Evolutionary conservation across 1,140 invertebrate species (phyloP), one percentile per base, ranked within the genome.

Genomic region (Oncopeltus fasciatus): DNA sequence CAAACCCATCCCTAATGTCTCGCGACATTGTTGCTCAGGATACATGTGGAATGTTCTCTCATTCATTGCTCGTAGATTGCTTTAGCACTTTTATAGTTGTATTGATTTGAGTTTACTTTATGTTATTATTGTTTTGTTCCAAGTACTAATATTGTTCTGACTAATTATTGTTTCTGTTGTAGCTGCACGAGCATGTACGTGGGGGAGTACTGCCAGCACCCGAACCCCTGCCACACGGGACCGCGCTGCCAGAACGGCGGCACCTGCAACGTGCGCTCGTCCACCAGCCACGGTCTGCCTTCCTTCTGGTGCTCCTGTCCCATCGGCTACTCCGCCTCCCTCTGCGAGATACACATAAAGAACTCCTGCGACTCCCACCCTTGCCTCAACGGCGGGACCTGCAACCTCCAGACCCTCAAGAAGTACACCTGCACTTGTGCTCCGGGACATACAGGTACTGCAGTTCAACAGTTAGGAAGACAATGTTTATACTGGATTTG

Each of bases 171-270:
- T 57, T 31, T 76, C 75, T 75, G 75, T 88, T 81, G 59, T 85
- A 96, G 93, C 70, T 98, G 94, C 74, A 88, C 90, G 61, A 82
- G 87, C 20, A 82, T 85, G 71, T 94, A 85, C 76, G 88, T 93
- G 46, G 93, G 93, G 66, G 90, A 95, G 72, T 95, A 91, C 76
- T 98, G 94, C 71, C 88, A 96, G 71, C 83, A 92, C 72, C 77
- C 83, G 63, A 95, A 96, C 76, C 93, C 94, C 0, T 98, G 94
- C 73, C 82, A 88, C 69, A 91, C 88, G 53, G 88, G 85, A 4
- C 81, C 82, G 0, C 81, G 89, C 47, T 93, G 89, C 74, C 90
- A 94, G 74, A 97, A 98, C 73, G 91, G 91, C 4, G 94, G 92
- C 53, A 88, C 87, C 1, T 97, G 95, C 73, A 75, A 85, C 61